These are phyloP conservation scores for Lepus townsendii DNA, from an alignment of 2,797 vertebrate genomes.

Conservation along the genomic window DNA sequence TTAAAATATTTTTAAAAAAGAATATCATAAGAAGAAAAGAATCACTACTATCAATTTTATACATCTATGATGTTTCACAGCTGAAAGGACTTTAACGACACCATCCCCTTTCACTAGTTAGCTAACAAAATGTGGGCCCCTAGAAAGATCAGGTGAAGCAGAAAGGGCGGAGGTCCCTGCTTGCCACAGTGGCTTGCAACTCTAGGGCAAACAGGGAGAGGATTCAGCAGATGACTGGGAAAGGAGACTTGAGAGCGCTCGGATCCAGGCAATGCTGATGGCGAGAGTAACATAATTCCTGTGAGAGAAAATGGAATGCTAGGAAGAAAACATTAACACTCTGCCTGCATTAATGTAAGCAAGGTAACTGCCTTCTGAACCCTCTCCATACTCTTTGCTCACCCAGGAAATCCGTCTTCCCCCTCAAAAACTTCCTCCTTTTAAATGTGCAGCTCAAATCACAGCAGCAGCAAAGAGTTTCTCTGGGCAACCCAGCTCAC, in stretches of 20 bases:
- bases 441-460: background rate
- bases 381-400: background rate
- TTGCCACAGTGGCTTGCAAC: background rate
- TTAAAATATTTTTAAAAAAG: background rate
- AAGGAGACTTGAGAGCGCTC: background rate
- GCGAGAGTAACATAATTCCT: background rate
- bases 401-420: background rate
- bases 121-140: background rate
- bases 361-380: background rate
- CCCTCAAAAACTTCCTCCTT: background rate
- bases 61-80: background rate
- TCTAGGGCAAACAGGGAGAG: too few relatives aligned
- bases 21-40: background rate
- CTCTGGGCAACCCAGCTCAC: background rate
- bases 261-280: background rate
- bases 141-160: background rate
- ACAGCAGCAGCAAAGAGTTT: background rate
- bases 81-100: background rate
- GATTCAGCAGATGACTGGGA: background rate
- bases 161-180: background rate
- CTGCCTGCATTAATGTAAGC: background rate
- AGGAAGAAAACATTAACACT: background rate
- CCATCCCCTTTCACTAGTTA: background rate
- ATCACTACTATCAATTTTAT: background rate
- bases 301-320: background rate